Evolutionary conservation across 2,888 invertebrate species (phyloP), one percentile per base, ranked within the genome.

Genomic region (Cataglyphis livida): DNA sequence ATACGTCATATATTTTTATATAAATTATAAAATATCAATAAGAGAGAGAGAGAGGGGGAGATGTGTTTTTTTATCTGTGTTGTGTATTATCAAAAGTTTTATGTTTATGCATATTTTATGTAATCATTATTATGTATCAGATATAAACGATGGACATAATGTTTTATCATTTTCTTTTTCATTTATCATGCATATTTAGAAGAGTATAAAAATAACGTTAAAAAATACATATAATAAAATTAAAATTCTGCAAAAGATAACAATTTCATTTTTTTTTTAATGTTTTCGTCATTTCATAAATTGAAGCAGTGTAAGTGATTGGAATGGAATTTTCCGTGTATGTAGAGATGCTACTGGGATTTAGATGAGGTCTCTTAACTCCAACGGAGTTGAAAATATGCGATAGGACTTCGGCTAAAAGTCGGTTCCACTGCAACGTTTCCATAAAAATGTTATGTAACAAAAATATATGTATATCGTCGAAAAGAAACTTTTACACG

Each of bases 281-380:
- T 54, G 9, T 21, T n/a, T 54, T 21, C 21, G 21, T 21, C 10
- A 48, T 57, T 62, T 32, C 9, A 32, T 62, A 32, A 62, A 35
- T 62, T 62, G 3, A 18, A n/a, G 18, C 32, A n/a, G 7, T 32
- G 3, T 18, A 54, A 3, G 32, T 18, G 32, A 61, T 35, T n/a
- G 35, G 62, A n/a, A 35, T 1, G 12, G 9, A 62, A 35, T 62
- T 62, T 32, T 62, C n/a, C 1, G n/a, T 10, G n/a, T 9, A 59
- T 59, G 18, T 21, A 18, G 41, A 65, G 6, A 21, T 21, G 7
- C 41, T 32, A 12, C 15, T 21, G 7, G 21, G 41, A n/a, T n/a
- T 41, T 32, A 7, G 15, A 65, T 65, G 65, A 41, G 44, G 65
- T 65, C 41, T 44, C 65, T 65, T 41, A 65, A 41, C 65, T 65